Base-by-base conservation (phyloP, 2,888 invertebrate species). In the Lypha dubia region DNA sequence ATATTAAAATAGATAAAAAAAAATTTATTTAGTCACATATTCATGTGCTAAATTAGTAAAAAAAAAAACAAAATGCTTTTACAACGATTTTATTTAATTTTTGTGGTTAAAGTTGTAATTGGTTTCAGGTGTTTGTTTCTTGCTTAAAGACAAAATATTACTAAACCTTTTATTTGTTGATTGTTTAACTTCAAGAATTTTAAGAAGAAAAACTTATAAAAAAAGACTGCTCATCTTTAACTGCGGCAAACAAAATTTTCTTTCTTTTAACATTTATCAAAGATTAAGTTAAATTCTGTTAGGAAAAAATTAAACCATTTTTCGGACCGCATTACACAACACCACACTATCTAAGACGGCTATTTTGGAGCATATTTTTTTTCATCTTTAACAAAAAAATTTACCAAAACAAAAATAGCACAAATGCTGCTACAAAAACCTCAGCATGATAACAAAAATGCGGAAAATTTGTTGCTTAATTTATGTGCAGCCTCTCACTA, bases 391-490 rank as follows among this genome's bases (percentile, higher is more conserved):
- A 68, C 24, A 38, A 24, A 67, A 67, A 60, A 28, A 38, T 24
- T 8, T 15, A 11, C 0, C 46, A 22, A 53, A 62, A 62, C 8
- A 38, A 22, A 46, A 22, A 28, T 2, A 44, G 8, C n/a, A n/a
- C 62, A 46, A 38, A 68, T 53, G 7, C 79, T 51, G 60, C 67
- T 11, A 67, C 32, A 15, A 58, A 80, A 67, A 20, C 24, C 79
- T 38, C 84, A 80, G 76, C 80, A 73, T 53, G 76, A 41, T 80
- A 63, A 24, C 76, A 76, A 68, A 80, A 84, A 84, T 84, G 84
- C 84, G 84, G 84, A 84, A 84, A 84, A 77, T 77, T 73, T 80
- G 68, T 41, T 71, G 7, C 35, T 74, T 53, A 74, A 74, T 74
- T 74, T 68, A 51, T 62, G 20, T 67, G 28, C 15, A 74, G 32